phyloP scores from a whole-genome alignment of 53 echinoderm and acorn worm genomes.

The Actinopyga echinites region DNA sequence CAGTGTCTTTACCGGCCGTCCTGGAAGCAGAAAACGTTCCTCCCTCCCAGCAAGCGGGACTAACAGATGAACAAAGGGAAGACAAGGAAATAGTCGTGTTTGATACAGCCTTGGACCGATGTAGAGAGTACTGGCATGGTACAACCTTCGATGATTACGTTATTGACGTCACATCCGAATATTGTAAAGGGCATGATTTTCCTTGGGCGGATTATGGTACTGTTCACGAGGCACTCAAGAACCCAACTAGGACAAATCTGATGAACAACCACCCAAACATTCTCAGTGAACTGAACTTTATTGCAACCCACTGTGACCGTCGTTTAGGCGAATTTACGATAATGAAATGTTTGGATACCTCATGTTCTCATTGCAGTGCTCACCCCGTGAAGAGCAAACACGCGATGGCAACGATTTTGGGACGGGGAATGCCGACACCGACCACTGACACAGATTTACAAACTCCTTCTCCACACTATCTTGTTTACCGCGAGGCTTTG shows the following conservation, averaged over 20 bases:
- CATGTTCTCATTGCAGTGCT: not conserved
- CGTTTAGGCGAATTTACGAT: not conserved
- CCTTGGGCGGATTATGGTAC: not conserved
- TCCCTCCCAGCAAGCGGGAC: not conserved
- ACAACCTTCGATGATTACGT: not conserved
- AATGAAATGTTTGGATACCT: not conserved
- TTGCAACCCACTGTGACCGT: not conserved
- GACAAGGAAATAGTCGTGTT: not conserved
- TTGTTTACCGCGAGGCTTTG: not conserved
- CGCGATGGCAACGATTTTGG: not conserved
- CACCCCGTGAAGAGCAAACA: not conserved
- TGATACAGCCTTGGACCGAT: not conserved
- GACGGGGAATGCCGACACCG: not conserved
- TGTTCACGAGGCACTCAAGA: not conserved
- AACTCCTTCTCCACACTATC: not conserved
- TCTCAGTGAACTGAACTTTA: not conserved
- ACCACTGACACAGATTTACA: not conserved
- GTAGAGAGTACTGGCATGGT: not conserved
- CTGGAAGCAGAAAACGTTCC: conserved; percentile 42
- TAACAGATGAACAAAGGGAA: not conserved
- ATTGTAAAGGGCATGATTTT: not conserved
- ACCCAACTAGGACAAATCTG: not conserved
- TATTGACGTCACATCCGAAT: not conserved
- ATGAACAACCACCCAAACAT: not conserved
- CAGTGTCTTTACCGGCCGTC: conserved; percentile 26